These are phyloP conservation scores for Melikaiella ostensackeni DNA, from an alignment of 2,888 invertebrate genomes.

Conservation along the genomic window DNA sequence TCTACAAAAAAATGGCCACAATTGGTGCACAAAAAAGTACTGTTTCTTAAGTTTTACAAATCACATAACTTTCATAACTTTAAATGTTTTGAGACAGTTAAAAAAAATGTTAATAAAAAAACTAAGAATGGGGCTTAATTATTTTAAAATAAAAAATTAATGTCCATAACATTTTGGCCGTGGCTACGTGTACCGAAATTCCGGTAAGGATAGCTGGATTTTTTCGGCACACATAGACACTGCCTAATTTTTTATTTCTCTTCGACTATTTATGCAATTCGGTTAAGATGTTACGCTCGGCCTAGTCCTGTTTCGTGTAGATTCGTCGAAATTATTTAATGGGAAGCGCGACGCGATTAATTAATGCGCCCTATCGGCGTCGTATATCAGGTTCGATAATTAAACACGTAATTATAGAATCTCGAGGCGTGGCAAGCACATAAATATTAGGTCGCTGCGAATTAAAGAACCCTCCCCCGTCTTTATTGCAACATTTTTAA, in stretches of 20 bases:
- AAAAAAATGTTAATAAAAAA: no score
- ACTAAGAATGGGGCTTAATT: no score
- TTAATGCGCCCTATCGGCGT: conserved; percentile 65
- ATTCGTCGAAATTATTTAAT: conserved; percentile 16
- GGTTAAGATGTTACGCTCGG: conserved; percentile 5
- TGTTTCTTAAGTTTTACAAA: no score
- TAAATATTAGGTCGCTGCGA: conserved; percentile 65
- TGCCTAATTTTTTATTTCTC: background rate
- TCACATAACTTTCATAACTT: no score
- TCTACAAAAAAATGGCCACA: no score
- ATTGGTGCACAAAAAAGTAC: no score
- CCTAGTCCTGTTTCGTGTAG: background rate
- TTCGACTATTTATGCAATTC: background rate
- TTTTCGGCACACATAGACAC: no score
- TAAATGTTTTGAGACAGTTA: no score
- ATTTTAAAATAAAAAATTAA: no score
- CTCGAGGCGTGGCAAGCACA: conserved; percentile 69
- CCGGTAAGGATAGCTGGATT: no score
- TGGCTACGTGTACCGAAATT: no score
- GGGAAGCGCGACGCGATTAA: conserved; percentile 61
- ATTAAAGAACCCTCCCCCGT: conserved; percentile 64
- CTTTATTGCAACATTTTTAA: conserved; percentile 72
- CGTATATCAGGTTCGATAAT: conserved; percentile 73
- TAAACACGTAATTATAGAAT: conserved; percentile 75
- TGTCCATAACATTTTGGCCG: no score